A percentile compares a stretch with the other conserved stretches of the same genome.
Evolutionary conservation across 2,797 vertebrate species (phyloP).

Genomic region (Clarias platycephalus): DNA sequence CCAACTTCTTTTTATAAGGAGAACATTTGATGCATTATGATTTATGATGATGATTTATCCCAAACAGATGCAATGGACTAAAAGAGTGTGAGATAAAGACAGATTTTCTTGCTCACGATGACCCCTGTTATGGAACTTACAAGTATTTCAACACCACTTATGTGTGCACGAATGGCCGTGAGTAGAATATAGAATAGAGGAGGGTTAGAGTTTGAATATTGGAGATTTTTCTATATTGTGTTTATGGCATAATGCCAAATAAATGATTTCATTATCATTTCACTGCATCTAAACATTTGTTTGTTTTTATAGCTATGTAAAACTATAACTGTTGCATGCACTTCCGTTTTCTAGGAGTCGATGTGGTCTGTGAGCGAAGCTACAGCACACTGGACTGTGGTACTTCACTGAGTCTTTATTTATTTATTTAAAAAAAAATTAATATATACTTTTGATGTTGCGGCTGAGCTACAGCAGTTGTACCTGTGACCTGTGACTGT

Average conservation of each 20-base stretch:
- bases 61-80: slow-evolving; percentile 14
- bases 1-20: no score
- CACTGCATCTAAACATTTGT: neutral
- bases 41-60: no score
- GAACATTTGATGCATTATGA: neutral
- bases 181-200: neutral
- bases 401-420: neutral
- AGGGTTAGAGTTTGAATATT: neutral
- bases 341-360: neutral
- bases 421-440: neutral
- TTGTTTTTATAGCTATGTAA: neutral
- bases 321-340: no score
- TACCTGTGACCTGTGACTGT: slow-evolving; percentile 1
- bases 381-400: slow-evolving; percentile 31
- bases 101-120: neutral
- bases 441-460: neutral
- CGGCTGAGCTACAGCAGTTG: neutral
- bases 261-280: no score
- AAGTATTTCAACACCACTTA: slow-evolving; percentile 31
- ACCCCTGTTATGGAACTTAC: neutral
- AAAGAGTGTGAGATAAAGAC: neutral
- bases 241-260: neutral
- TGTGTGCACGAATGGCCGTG: neutral
- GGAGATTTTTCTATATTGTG: neutral
- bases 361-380: slow-evolving; percentile 5